A percentile compares a stretch with the other conserved stretches of the same genome.
These are phyloP conservation scores for Phoenicopterus ruber DNA, from an alignment of 2,113 vertebrate species.

Conservation along the genomic window DNA sequence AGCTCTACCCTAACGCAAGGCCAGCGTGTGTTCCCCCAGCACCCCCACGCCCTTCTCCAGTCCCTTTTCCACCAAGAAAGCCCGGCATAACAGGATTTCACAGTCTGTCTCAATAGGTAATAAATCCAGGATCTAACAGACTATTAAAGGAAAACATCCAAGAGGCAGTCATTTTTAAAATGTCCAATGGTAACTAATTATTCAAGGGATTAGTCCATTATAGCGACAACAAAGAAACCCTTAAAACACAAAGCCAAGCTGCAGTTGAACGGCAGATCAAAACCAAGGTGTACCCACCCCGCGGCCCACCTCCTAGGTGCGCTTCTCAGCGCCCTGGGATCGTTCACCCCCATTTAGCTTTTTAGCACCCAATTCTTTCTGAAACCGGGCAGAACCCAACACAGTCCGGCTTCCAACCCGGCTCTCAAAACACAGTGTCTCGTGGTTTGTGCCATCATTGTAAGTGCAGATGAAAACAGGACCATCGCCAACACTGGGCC, in stretches of 20 bases:
- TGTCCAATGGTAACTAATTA: constrained; percentile 17
- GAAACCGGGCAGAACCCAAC: neutral
- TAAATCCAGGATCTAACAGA: constrained; percentile 48
- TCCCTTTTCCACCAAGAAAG: neutral
- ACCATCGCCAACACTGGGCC: neutral
- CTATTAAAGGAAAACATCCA: constrained; percentile 40
- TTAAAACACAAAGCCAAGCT: constrained; percentile 29
- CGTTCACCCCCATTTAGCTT: neutral
- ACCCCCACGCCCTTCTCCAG: neutral
- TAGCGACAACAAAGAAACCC: constrained; percentile 32
- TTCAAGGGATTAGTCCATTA: constrained; percentile 43
- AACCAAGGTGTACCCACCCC: neutral
- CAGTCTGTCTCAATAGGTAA: constrained; percentile 48
- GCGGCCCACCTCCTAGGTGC: neutral
- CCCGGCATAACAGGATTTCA: constrained; percentile 17
- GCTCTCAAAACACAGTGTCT: neutral
- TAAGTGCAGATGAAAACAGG: neutral
- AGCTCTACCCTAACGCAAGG: neutral
- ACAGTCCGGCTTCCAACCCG: neutral
- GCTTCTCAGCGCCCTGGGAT: neutral
- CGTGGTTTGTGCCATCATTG: neutral
- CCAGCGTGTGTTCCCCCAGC: neutral
- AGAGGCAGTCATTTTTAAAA: constrained; percentile 48
- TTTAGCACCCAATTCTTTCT: neutral
- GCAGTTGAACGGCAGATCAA: neutral